phyloP scores from a whole-genome alignment of 1,140 invertebrate genomes.

The Daktulosphaira vitifoliae region DNA sequence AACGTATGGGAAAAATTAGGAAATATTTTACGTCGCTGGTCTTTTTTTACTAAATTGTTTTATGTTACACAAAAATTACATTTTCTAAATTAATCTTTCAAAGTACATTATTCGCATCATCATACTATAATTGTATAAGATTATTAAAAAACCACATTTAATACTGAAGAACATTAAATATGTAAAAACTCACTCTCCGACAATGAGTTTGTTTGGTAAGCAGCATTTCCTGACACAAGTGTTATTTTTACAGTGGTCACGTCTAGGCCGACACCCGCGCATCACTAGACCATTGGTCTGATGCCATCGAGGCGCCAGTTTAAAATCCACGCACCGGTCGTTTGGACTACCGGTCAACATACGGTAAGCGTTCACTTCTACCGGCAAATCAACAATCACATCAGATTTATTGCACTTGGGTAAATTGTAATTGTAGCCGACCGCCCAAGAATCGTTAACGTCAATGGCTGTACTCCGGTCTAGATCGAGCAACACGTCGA shows the following conservation, averaged over 20 bases:
- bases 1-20: too few species aligned
- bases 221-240: constrained; percentile 21
- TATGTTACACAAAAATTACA: too few species aligned
- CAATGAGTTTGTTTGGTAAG: not conserved
- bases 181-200: not conserved
- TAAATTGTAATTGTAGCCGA: constrained; percentile 9
- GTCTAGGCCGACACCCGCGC: constrained; percentile 6
- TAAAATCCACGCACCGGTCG: not conserved
- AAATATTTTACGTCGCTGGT: too few species aligned
- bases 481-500: not conserved
- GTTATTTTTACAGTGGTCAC: not conserved
- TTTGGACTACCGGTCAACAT: not conserved
- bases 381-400: not conserved
- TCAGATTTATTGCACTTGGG: not conserved
- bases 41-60: too few species aligned
- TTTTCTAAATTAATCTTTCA: too few species aligned
- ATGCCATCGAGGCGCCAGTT: not conserved
- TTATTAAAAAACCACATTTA: too few species aligned
- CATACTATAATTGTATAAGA: too few species aligned
- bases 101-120: too few species aligned
- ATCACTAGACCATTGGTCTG: not conserved
- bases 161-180: too few species aligned
- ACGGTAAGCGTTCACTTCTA: not conserved
- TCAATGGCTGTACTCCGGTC: too few species aligned
- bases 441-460: not conserved